Percentiles rank a stretch among this genome's conserved stretches.
phyloP scores from a whole-genome alignment of 1,140 invertebrate species.

The Lineus longissimus region DNA sequence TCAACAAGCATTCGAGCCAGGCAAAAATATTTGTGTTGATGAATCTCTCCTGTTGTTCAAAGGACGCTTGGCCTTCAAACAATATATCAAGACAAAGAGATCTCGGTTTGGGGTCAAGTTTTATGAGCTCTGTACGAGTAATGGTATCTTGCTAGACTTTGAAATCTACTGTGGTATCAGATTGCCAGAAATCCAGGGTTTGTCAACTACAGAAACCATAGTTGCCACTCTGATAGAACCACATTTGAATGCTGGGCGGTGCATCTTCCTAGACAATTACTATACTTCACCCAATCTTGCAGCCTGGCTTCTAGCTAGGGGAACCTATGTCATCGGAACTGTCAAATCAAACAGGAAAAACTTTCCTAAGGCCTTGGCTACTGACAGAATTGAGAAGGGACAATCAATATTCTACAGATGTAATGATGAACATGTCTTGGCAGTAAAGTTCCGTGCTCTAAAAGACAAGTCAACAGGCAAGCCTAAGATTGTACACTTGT shows the following conservation, averaged over 20 bases:
- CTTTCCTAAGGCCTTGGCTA: background rate
- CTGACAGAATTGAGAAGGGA: background rate
- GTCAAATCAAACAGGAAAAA: background rate
- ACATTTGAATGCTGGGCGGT: background rate
- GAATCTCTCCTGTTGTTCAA: background rate
- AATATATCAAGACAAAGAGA: background rate
- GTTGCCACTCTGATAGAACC: background rate
- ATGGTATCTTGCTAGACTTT: background rate
- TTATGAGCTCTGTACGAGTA: background rate
- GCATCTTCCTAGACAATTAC: background rate
- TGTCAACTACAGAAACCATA: background rate
- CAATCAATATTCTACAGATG: background rate
- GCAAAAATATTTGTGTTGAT: background rate
- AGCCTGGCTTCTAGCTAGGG: background rate
- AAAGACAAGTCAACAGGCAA: background rate
- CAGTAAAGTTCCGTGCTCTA: background rate
- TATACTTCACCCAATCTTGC: background rate
- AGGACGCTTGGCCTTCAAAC: background rate
- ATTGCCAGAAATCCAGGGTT: background rate
- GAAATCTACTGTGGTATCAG: background rate
- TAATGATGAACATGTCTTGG: too few species aligned
- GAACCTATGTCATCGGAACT: background rate
- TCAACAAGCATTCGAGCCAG: background rate
- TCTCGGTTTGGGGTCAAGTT: background rate
- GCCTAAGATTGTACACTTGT: background rate